A percentile compares a stretch with the other conserved stretches of the same genome.
Conservation (phyloP, 2,113 vertebrate genomes). For the Cairina moschata region DNA sequence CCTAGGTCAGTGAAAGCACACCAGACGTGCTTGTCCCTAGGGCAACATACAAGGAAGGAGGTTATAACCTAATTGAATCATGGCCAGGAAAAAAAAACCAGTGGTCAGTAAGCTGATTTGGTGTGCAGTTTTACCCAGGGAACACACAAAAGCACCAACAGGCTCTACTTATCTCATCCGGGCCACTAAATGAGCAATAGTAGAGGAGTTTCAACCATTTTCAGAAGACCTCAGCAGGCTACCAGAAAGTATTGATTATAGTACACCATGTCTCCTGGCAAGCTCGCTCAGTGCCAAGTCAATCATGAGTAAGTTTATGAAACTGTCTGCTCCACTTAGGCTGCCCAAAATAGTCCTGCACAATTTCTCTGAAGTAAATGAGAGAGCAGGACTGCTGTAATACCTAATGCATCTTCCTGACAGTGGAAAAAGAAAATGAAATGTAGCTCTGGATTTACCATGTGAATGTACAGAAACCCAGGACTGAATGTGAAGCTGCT, state of each 20-base stretch:
- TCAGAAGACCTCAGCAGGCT: neutral
- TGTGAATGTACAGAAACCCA: neutral
- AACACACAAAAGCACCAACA: neutral
- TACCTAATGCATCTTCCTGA: neutral
- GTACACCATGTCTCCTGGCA: neutral
- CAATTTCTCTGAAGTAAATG: neutral
- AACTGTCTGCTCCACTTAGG: conserved; percentile 3
- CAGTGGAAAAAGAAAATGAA: neutral
- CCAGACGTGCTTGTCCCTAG: accelerated
- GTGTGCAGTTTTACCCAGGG: neutral
- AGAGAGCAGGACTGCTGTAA: neutral
- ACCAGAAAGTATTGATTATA: neutral
- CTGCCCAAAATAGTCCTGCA: neutral
- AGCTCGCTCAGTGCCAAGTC: neutral
- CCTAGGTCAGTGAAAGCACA: neutral
- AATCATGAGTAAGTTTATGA: conserved; percentile 24
- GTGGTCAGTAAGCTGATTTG: neutral
- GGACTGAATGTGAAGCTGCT: neutral
- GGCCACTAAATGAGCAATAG: neutral
- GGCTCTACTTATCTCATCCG: neutral
- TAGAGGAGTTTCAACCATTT: neutral
- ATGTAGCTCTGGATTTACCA: neutral
- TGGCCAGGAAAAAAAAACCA: accelerated
- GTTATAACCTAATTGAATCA: neutral
- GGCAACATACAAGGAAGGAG: neutral